These are phyloP conservation scores for Digitonthophagus gazella DNA, from an alignment of 2,888 invertebrate species.

Conservation along the genomic window DNA sequence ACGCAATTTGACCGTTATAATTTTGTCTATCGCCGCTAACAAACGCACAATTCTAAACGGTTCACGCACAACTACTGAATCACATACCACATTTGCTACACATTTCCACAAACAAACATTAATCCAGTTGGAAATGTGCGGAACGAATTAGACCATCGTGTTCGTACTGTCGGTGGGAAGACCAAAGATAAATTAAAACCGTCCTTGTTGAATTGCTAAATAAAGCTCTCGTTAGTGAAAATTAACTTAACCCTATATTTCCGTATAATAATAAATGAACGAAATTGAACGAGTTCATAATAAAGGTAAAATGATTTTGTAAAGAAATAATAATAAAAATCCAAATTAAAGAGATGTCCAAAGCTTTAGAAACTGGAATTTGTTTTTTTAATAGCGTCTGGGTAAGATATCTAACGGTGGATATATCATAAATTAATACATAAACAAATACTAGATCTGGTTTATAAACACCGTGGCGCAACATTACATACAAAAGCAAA, in stretches of 20 bases:
- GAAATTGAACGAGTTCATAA: not conserved
- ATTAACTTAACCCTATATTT: no score
- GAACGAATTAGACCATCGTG: not conserved
- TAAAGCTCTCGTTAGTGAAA: not conserved
- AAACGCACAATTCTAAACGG: not conserved
- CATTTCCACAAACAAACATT: not conserved
- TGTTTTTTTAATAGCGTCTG: not conserved
- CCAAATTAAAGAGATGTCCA: no score
- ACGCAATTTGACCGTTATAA: not conserved
- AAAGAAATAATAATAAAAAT: no score
- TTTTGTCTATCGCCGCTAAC: not conserved
- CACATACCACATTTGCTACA: not conserved
- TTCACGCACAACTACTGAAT: not conserved
- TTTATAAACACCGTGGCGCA: not conserved
- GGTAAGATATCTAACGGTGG: not conserved
- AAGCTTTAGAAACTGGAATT: not conserved
- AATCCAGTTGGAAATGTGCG: not conserved
- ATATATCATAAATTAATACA: not conserved
- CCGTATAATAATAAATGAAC: no score
- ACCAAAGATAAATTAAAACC: not conserved
- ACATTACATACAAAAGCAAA: not conserved
- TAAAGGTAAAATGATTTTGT: no score
- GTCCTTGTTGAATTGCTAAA: not conserved
- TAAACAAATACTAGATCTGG: not conserved
- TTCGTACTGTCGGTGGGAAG: not conserved